A percentile compares a stretch with the other conserved stretches of the same genome.
Conservation (phyloP, 1,140 invertebrate species). For the Cotesia typhae region DNA sequence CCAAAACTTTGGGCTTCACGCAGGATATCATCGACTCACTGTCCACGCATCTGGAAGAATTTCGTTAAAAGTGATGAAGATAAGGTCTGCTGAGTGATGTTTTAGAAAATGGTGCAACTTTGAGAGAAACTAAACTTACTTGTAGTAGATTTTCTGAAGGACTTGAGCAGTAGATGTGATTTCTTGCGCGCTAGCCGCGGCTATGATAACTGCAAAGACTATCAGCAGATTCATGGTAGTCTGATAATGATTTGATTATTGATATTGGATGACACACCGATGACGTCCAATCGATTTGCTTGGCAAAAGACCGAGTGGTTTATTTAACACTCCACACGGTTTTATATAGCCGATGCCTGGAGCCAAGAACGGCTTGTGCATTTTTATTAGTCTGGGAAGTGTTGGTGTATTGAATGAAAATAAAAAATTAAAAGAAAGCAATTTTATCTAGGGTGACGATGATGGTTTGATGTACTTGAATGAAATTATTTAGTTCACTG, state of each 20-base stretch:
- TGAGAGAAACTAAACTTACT: constrained; percentile 43
- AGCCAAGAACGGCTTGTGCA: constrained; percentile 52
- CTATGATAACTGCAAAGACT: constrained; percentile 47
- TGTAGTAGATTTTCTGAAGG: constrained; percentile 59
- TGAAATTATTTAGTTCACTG: constrained; percentile 22
- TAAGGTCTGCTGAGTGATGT: too few species aligned
- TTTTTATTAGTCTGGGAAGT: constrained; percentile 60
- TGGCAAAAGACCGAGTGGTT: constrained; percentile 62
- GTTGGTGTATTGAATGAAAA: constrained; percentile 29
- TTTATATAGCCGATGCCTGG: constrained; percentile 60
- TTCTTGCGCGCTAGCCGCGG: constrained; percentile 44
- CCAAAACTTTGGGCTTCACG: constrained; percentile 78
- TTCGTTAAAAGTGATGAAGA: neutral
- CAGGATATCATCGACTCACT: constrained; percentile 67
- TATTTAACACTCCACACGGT: constrained; percentile 50
- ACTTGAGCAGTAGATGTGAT: constrained; percentile 52
- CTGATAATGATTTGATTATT: too few species aligned
- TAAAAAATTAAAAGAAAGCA: constrained; percentile 59
- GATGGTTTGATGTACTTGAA: constrained; percentile 38
- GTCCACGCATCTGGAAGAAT: constrained; percentile 55
- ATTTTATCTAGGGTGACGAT: constrained; percentile 60
- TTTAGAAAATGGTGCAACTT: too few species aligned
- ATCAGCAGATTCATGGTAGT: constrained; percentile 53
- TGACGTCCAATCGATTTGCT: constrained; percentile 51
- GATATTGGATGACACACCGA: constrained; percentile 26